Percentiles rank a stretch among this genome's conserved stretches.
Evolutionary conservation across 2,113 vertebrate species (phyloP).

Genomic region (Tetraodon nigroviridis): DNA sequence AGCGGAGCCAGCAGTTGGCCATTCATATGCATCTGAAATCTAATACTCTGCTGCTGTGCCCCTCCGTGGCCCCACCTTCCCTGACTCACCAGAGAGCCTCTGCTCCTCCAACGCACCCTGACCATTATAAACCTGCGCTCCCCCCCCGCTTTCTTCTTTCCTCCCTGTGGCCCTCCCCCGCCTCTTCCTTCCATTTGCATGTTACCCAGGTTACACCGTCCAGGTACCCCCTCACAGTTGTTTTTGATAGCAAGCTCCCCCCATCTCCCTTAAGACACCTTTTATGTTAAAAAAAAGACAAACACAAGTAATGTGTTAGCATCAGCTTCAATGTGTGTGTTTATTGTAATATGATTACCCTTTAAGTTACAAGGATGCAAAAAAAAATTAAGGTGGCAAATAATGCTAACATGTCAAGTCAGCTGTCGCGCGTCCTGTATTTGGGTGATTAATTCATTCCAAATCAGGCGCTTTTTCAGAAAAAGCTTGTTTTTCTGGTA

Average conservation of each 20-base stretch:
- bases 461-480: neutral
- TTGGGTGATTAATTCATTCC: conserved; percentile 5
- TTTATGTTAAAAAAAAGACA: conserved; percentile 21
- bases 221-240: conserved; percentile 64
- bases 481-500: conserved; percentile 7
- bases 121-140: conserved; percentile 40
- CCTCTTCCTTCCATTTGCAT: conserved; percentile 58
- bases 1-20: conserved; percentile 68
- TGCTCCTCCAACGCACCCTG: conserved; percentile 52
- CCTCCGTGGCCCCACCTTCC: conserved; percentile 64
- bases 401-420: neutral
- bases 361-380: neutral
- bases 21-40: conserved; percentile 80
- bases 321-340: conserved; percentile 5
- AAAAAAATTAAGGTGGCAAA: neutral
- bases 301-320: neutral
- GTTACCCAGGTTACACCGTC: conserved; percentile 74
- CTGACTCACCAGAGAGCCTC: conserved; percentile 67
- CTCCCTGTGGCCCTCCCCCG: neutral
- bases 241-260: conserved; percentile 39
- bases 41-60: conserved; percentile 71
- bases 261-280: conserved; percentile 10
- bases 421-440: neutral
- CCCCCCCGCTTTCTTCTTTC: neutral
- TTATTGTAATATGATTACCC: conserved; percentile 13